Conservation (phyloP, 2,888 invertebrate genomes). For the Crocallis elinguaria region DNA sequence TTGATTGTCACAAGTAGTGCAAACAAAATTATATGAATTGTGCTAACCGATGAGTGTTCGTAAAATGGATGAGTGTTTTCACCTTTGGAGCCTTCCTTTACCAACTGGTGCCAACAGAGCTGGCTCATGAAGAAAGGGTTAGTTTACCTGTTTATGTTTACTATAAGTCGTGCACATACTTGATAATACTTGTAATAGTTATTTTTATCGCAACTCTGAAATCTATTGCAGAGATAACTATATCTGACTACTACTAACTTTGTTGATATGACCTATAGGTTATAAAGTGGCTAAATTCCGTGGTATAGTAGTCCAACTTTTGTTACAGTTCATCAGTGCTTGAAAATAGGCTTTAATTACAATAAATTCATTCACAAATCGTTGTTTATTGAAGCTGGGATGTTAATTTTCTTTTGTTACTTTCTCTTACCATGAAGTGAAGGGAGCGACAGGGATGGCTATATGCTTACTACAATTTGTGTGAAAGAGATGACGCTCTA, state of each 20-base stretch:
- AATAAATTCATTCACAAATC: conserved; percentile 31
- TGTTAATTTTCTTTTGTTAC: conserved; percentile 82
- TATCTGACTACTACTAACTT: conserved; percentile 44
- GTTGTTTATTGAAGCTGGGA: conserved; percentile 67
- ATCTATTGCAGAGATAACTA: conserved; percentile 41
- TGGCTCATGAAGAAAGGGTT: conserved; percentile 85
- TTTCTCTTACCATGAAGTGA: conserved; percentile 83
- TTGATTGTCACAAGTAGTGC: conserved; percentile 83
- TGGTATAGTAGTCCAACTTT: not conserved
- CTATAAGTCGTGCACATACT: conserved; percentile 49
- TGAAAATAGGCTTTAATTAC: conserved; percentile 3
- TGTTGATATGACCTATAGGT: conserved; percentile 58
- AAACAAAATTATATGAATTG: conserved; percentile 74
- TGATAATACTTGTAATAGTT: conserved; percentile 48
- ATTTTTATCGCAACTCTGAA: conserved; percentile 52
- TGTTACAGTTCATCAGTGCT: not conserved
- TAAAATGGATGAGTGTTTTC: conserved; percentile 83
- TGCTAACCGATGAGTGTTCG: conserved; percentile 75
- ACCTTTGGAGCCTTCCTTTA: conserved; percentile 74
- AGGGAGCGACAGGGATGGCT: conserved; percentile 72
- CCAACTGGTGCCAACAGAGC: conserved; percentile 78
- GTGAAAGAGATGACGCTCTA: conserved; percentile 69
- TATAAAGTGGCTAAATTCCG: conserved; percentile 50
- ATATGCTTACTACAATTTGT: conserved; percentile 42
- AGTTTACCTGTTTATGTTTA: conserved; percentile 81